Percentiles rank a stretch among this genome's conserved stretches.
Conservation (phyloP, 2,113 vertebrate species). For the Climacteris rufus region DNA sequence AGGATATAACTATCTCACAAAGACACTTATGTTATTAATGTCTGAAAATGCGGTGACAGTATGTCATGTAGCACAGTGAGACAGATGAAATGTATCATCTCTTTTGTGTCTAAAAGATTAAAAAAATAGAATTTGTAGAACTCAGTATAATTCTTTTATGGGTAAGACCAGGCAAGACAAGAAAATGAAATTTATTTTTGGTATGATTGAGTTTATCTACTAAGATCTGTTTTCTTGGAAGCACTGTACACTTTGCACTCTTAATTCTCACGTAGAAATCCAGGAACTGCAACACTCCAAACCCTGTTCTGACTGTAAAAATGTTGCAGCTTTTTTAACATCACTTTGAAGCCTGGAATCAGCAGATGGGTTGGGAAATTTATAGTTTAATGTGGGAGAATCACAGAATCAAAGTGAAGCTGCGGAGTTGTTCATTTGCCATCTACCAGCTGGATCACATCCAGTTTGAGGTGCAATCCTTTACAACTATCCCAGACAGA, state of each 20-base stretch:
- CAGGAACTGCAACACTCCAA: not conserved
- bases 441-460: not conserved
- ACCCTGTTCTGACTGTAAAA: not conserved
- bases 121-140: not conserved
- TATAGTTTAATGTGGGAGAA: not conserved
- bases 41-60: not conserved
- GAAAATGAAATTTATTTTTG: not conserved
- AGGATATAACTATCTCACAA: not conserved
- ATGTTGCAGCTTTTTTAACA: not conserved
- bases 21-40: not conserved
- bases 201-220: not conserved
- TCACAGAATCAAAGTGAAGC: not conserved
- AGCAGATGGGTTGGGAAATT: not conserved
- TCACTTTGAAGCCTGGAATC: not conserved
- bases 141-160: not conserved
- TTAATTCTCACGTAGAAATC: not conserved
- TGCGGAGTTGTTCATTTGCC: not conserved
- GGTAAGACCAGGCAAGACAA: not conserved
- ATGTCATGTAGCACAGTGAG: not conserved
- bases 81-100: not conserved
- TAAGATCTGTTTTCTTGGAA: not conserved
- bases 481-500: not conserved
- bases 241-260: not conserved
- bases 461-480: not conserved
- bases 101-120: not conserved